Conservation (phyloP, 2,888 invertebrate genomes). For the Oligia fasciuncula region DNA sequence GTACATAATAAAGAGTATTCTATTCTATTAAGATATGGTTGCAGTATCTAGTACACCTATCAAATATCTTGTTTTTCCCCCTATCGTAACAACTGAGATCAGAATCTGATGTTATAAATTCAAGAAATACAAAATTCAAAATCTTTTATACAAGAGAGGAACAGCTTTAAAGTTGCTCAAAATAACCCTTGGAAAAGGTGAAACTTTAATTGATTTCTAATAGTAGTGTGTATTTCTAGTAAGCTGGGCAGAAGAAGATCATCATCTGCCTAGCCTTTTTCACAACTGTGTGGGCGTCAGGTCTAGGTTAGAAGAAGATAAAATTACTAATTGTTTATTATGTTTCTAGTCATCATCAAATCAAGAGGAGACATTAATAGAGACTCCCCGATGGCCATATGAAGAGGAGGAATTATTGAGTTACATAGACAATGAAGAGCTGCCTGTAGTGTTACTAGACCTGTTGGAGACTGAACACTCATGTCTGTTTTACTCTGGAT, state of each 20-base stretch:
- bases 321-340: background rate
- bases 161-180: background rate
- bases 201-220: background rate
- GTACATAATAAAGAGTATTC: background rate
- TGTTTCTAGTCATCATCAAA: conserved; percentile 73
- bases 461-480: conserved; percentile 95
- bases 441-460: conserved; percentile 96
- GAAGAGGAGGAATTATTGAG: conserved; percentile 96
- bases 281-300: too few relatives aligned
- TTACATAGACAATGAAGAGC: conserved; percentile 97
- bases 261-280: too few relatives aligned
- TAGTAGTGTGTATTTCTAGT: background rate
- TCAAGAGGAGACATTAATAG: conserved; percentile 92
- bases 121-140: background rate
- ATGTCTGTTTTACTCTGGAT: conserved; percentile 97
- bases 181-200: background rate
- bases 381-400: conserved; percentile 95
- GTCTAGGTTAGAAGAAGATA: background rate
- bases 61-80: background rate
- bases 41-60: background rate
- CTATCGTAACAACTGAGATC: background rate
- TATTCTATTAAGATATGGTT: background rate
- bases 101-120: background rate
- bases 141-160: background rate
- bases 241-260: background rate